These are phyloP conservation scores for Pachymerium ferrugineum DNA, from an alignment of 2,888 invertebrate genomes.

Conservation along the genomic window DNA sequence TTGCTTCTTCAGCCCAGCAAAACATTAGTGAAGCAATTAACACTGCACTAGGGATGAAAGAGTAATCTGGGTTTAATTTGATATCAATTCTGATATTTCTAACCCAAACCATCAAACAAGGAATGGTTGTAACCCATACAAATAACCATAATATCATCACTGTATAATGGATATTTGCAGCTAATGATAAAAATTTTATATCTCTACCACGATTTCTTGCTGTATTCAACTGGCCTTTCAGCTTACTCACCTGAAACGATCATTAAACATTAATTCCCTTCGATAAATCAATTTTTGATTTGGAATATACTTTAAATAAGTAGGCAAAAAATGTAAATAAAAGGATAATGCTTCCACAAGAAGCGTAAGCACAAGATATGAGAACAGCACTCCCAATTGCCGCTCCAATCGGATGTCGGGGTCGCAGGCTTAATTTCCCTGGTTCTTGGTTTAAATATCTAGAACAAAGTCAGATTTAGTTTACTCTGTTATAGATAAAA, in stretches of 20 bases:
- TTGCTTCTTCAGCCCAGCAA: not conserved
- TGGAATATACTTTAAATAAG: not conserved
- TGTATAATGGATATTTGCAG: not conserved
- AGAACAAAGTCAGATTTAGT: too few species aligned
- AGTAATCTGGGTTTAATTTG: conserved; percentile 59
- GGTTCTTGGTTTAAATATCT: not conserved
- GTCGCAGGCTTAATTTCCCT: not conserved
- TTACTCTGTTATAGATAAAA: too few species aligned
- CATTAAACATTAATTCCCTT: not conserved
- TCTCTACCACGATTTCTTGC: not conserved
- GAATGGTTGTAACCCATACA: conserved; percentile 46
- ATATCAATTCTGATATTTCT: conserved; percentile 62
- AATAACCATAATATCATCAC: not conserved
- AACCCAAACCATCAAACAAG: conserved; percentile 71
- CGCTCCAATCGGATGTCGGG: not conserved
- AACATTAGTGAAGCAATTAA: conserved; percentile 48
- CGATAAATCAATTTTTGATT: not conserved
- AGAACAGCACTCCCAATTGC: not conserved
- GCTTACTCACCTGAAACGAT: not conserved
- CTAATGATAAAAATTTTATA: not conserved
- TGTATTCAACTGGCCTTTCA: not conserved
- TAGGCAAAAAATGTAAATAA: not conserved
- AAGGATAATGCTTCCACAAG: not conserved
- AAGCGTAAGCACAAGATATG: not conserved
- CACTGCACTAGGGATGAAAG: conserved; percentile 55